phyloP scores from a whole-genome alignment of 1,140 invertebrate genomes.

The Heliothis subflexa region DNA sequence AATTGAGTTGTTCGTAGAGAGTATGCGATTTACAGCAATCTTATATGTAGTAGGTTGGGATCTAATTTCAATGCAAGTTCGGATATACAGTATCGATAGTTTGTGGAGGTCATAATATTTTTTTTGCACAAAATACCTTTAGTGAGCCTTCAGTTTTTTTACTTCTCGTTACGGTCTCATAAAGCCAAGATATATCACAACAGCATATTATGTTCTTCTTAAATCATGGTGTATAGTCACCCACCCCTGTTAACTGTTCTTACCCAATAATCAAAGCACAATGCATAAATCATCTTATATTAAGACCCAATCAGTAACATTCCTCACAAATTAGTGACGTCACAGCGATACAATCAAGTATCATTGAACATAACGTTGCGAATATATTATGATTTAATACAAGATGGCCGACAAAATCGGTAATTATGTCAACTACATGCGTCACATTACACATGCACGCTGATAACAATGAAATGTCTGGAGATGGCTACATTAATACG shows the following conservation, averaged over 20 bases:
- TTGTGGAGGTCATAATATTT: no score
- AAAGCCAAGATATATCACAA: no score
- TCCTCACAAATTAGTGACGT: slow-evolving; percentile 35
- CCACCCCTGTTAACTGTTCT: no score
- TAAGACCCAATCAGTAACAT: slow-evolving; percentile 3
- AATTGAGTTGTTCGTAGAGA: slow-evolving; percentile 16
- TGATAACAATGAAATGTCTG: slow-evolving; percentile 56
- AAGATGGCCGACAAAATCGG: slow-evolving; percentile 35
- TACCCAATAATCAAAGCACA: not conserved
- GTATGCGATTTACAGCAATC: not conserved
- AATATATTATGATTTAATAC: slow-evolving; percentile 45
- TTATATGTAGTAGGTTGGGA: no score
- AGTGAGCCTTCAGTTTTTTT: no score
- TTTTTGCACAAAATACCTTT: no score
- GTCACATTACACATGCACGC: slow-evolving; percentile 53
- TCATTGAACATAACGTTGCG: slow-evolving; percentile 1
- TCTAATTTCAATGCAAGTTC: no score
- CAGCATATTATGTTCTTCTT: no score
- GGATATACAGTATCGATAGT: no score
- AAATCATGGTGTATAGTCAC: no score
- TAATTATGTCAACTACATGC: slow-evolving; percentile 51
- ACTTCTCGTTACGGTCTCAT: no score
- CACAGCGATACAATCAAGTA: slow-evolving; percentile 15
- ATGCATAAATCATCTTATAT: not conserved
- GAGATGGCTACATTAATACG: slow-evolving; percentile 50